Evolutionary conservation across 2,888 invertebrate genomes (phyloP).

Genomic region (Branchellion lobata): DNA sequence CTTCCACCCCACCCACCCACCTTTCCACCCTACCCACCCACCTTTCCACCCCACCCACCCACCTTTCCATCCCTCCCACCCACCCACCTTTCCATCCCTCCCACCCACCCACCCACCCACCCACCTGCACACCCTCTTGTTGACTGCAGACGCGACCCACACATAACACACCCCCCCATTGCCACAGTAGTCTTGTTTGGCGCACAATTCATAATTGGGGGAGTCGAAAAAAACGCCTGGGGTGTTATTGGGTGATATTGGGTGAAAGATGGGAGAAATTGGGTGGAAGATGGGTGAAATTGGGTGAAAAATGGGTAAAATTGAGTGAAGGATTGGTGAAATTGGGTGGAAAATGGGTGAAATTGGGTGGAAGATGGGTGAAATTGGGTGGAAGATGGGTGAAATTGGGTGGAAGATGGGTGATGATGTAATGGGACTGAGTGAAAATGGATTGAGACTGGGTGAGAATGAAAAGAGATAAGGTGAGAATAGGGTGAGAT

Average conservation of each 20-base stretch:
- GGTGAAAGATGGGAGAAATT: neutral
- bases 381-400: too few relatives aligned
- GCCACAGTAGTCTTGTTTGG: slow-evolving; percentile 30
- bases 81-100: neutral
- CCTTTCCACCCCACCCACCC: too few relatives aligned
- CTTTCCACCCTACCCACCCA: neutral
- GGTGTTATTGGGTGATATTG: neutral
- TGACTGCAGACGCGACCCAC: neutral
- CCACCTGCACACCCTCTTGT: slow-evolving; percentile 42
- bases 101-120: neutral
- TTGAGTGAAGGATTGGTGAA: neutral
- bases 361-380: too few relatives aligned
- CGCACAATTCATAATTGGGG: slow-evolving; percentile 18
- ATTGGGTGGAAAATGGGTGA: too few relatives aligned
- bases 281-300: too few relatives aligned
- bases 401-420: too few relatives aligned
- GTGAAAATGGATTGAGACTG: too few relatives aligned
- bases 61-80: too few relatives aligned
- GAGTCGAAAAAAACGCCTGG: slow-evolving; percentile 1
- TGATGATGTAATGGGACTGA: too few relatives aligned
- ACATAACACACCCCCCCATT: slow-evolving; percentile 42
- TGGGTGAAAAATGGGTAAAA: neutral
- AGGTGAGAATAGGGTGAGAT: too few relatives aligned
- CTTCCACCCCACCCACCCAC: neutral
- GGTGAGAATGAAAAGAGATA: too few relatives aligned